Percentiles rank a stretch among this genome's conserved stretches.
These are phyloP conservation scores for Hiodon tergisus DNA, from an alignment of 2,113 vertebrate species.

Conservation along the genomic window DNA sequence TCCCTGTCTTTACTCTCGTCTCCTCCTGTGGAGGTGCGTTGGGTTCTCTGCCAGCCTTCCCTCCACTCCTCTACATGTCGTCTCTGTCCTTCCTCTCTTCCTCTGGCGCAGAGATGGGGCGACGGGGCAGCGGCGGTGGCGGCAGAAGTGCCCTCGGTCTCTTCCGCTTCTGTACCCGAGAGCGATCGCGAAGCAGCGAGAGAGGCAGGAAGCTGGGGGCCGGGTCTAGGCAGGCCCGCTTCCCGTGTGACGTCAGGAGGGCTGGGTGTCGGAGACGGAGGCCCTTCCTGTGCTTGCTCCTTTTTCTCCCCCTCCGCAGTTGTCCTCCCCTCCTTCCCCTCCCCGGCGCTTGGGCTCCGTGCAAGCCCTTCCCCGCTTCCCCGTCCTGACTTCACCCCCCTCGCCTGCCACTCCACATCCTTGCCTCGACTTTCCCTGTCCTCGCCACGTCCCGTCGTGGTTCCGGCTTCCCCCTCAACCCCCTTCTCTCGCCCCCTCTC, in stretches of 20 bases:
- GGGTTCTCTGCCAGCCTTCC: background rate
- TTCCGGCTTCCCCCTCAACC: slow-evolving; percentile 22
- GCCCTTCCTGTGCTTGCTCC: slow-evolving; percentile 49
- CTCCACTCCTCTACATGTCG: slow-evolving; percentile 21
- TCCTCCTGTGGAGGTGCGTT: slow-evolving; percentile 8
- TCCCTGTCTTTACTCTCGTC: slow-evolving; percentile 39
- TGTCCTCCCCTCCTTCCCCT: slow-evolving; percentile 1
- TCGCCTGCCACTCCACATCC: slow-evolving; percentile 32
- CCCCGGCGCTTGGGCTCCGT: background rate
- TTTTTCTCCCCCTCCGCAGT: slow-evolving; percentile 20
- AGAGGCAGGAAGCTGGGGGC: slow-evolving; percentile 66
- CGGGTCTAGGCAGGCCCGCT: slow-evolving; percentile 49
- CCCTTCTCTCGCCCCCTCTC: slow-evolving; percentile 34
- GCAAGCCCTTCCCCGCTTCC: slow-evolving; percentile 8
- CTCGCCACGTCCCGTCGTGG: slow-evolving; percentile 19
- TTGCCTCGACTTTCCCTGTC: slow-evolving; percentile 33
- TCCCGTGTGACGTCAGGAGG: slow-evolving; percentile 57
- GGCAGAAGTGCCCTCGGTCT: slow-evolving; percentile 20
- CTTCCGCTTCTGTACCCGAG: slow-evolving; percentile 44
- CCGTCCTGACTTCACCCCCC: background rate
- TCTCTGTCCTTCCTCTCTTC: slow-evolving; percentile 35
- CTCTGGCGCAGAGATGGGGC: slow-evolving; percentile 21
- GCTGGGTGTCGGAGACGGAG: slow-evolving; percentile 39
- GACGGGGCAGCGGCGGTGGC: slow-evolving; percentile 24
- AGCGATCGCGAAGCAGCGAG: slow-evolving; percentile 34